phyloP scores from a whole-genome alignment of 2,888 invertebrate genomes.

The Drosophila neoperkinsi region DNA sequence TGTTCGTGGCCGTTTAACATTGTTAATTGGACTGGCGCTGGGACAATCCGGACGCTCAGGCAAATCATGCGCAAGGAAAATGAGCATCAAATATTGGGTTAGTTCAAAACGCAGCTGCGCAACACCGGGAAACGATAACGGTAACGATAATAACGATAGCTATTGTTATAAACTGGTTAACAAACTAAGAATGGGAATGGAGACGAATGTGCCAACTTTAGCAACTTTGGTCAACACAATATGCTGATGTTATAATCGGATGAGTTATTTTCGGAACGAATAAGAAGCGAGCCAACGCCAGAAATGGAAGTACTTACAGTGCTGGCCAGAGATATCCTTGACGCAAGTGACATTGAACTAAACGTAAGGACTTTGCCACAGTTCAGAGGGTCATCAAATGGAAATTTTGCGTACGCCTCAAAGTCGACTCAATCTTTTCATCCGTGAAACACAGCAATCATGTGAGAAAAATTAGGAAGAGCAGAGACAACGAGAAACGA shows the following conservation, averaged over 20 bases:
- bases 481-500: background rate
- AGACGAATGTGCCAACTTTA: slow-evolving; percentile 37
- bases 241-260: slow-evolving; percentile 60
- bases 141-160: slow-evolving; percentile 38
- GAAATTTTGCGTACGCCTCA: slow-evolving; percentile 31
- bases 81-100: slow-evolving; percentile 41
- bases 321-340: slow-evolving; percentile 67
- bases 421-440: slow-evolving; percentile 67
- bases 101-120: slow-evolving; percentile 55
- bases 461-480: slow-evolving; percentile 23
- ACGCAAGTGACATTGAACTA: slow-evolving; percentile 72
- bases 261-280: slow-evolving; percentile 35
- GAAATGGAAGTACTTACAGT: slow-evolving; percentile 71
- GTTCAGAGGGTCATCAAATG: slow-evolving; percentile 60
- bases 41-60: slow-evolving; percentile 40
- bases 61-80: slow-evolving; percentile 47
- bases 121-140: slow-evolving; percentile 14
- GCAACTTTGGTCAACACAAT: slow-evolving; percentile 56
- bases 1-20: slow-evolving; percentile 49
- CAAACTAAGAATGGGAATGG: slow-evolving; percentile 19
- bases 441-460: slow-evolving; percentile 46
- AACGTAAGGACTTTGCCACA: slow-evolving; percentile 30
- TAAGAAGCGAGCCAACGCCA: slow-evolving; percentile 33
- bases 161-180: slow-evolving; percentile 56
- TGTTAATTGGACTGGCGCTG: slow-evolving; percentile 62